These are phyloP conservation scores for Spinus pinus DNA, from an alignment of 2,797 vertebrate genomes.

Conservation along the genomic window DNA sequence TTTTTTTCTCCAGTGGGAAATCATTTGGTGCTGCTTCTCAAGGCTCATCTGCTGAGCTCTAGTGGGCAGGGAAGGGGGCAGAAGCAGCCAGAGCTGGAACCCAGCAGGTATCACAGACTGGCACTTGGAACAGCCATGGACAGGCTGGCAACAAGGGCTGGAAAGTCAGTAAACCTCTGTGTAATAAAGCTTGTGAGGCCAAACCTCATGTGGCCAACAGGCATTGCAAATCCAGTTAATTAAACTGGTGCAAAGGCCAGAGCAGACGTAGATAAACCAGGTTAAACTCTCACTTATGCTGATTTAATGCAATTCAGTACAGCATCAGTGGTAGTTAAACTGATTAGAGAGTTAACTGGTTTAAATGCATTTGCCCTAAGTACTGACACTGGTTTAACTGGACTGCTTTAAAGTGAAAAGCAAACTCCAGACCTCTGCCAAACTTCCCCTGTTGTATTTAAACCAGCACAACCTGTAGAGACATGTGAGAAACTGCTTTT, in stretches of 20 bases:
- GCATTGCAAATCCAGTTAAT: background rate
- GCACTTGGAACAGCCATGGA: accelerated
- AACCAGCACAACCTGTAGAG: background rate
- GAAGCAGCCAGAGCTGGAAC: background rate
- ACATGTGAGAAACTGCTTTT: background rate
- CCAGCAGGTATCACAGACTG: background rate
- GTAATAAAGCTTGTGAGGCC: background rate
- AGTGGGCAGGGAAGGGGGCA: background rate
- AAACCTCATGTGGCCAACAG: background rate
- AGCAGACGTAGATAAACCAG: background rate
- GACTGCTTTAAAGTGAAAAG: conserved; percentile 2
- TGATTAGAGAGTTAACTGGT: conserved; percentile 25
- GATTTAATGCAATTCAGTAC: background rate
- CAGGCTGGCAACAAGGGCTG: background rate
- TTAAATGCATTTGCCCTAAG: conserved; percentile 2
- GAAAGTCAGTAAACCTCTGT: background rate
- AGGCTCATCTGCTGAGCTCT: background rate
- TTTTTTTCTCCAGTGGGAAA: background rate
- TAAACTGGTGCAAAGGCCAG: conserved; percentile 23
- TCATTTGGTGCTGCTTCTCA: background rate
- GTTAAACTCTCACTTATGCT: conserved; percentile 51
- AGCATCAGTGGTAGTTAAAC: conserved; percentile 8
- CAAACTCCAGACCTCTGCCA: background rate
- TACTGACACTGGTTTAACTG: background rate
- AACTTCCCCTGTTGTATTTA: background rate